Evolutionary conservation across 2,888 invertebrate genomes (phyloP), one percentile per base, ranked within the genome.

Genomic region (Hemicrepidius hirtus): DNA sequence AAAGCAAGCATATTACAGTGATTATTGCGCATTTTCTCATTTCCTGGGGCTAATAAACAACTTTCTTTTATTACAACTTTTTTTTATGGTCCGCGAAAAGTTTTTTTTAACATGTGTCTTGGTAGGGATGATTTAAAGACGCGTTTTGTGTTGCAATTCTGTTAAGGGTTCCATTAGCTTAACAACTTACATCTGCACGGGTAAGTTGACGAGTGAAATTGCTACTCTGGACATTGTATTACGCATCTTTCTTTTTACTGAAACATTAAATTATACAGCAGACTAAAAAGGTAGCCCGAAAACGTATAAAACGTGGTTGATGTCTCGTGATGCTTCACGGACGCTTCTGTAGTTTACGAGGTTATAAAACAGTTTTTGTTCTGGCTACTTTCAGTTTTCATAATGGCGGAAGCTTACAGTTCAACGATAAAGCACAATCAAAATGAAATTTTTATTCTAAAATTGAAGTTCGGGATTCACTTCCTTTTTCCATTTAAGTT

Each of bases 341-440:
- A 37, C 57, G 57, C 57, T 57, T 37, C 57, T 41, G 46, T 40
- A 62, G 44, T 62, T 62, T 62, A 62, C 44, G 62, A 62, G 62
- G 62, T 46, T 62, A 41, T 62, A 62, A 62, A 62, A 44, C 32
- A 28, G 62, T 62, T 44, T 62, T 62, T 62, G 44, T 44, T 57
- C 32, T 44, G 28, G 62, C 41, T 62, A 44, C 44, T 46, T 62
- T 32, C 44, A 44, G 41, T 62, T 62, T 62, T 62, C 46, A 32
- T 44, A 44, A 24, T 62, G 62, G 44, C 6, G n/a, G 1, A 44
- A 59, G 53, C 32, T 59, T 35, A 59, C 59, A 35, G 41, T 62
- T 44, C 28, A 37, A 12, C 57, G 57, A 57, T 57, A 57, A 57
- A 37, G 20, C 41, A 62, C 46, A 44, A 62, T 41, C 62, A 62